Conservation (phyloP, 2,797 vertebrate species). For the Peromyscus aztecus region DNA sequence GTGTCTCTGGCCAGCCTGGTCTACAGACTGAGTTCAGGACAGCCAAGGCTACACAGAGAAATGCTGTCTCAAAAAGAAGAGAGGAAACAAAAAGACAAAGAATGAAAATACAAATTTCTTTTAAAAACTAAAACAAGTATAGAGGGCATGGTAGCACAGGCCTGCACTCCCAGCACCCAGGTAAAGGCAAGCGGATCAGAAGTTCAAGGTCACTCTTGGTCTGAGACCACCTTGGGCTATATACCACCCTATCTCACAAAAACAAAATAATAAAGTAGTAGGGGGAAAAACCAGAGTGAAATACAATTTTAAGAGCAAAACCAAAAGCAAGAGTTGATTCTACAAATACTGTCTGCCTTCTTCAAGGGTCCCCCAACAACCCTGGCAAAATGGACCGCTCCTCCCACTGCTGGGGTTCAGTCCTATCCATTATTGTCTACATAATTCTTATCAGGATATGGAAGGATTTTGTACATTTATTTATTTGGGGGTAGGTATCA, state of each 20-base stretch:
- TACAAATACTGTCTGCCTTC: neutral
- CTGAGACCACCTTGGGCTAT: neutral
- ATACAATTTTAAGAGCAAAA: conserved; percentile 43
- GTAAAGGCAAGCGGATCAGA: no score
- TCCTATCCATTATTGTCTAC: neutral
- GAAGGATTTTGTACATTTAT: neutral
- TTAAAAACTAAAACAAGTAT: no score
- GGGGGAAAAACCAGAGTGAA: neutral
- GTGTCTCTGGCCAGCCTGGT: no score
- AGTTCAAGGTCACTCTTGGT: neutral
- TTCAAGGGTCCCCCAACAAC: neutral
- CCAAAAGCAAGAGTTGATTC: conserved; percentile 15
- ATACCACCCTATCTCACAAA: neutral
- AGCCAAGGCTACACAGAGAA: neutral
- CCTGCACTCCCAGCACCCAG: no score
- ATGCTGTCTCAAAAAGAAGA: no score
- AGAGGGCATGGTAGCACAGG: no score
- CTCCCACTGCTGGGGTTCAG: neutral
- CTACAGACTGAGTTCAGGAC: neutral
- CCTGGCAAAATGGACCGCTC: neutral
- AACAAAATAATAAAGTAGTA: neutral
- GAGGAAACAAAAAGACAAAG: no score
- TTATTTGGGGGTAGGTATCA: neutral
- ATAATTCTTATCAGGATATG: neutral
- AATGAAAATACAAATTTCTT: no score